Percentiles rank a stretch among this genome's conserved stretches.
Conservation (phyloP, 2,888 invertebrate genomes). For the Lottia gigantea region DNA sequence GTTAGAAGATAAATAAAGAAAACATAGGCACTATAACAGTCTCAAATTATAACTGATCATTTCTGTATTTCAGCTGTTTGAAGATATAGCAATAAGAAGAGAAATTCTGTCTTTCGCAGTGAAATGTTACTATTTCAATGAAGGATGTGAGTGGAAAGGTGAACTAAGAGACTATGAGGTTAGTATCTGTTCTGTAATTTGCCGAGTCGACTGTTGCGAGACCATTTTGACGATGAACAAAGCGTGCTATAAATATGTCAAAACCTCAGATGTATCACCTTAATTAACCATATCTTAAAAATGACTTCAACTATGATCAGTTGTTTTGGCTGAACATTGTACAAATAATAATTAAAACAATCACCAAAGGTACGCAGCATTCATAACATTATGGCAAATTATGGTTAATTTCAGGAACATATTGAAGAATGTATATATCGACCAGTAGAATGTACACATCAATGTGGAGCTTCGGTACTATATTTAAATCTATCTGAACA, state of each 20-base stretch:
- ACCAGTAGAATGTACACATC: slow-evolving; percentile 32
- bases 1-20: too few relatives aligned
- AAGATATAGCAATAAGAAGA: slow-evolving; percentile 53
- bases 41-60: not conserved
- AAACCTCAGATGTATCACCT: too few relatives aligned
- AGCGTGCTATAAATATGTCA: too few relatives aligned
- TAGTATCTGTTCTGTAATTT: slow-evolving; percentile 6
- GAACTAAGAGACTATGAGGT: slow-evolving; percentile 53
- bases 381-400: not conserved
- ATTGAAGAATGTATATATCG: slow-evolving; percentile 28
- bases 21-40: too few relatives aligned
- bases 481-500: slow-evolving; percentile 34
- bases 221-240: too few relatives aligned
- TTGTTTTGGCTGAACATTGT: too few relatives aligned
- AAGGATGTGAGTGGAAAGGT: slow-evolving; percentile 52
- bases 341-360: too few relatives aligned
- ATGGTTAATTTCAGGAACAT: slow-evolving; percentile 34
- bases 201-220: too few relatives aligned
- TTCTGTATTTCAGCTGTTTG: slow-evolving; percentile 44
- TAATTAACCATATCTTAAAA: too few relatives aligned
- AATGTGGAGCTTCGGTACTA: slow-evolving; percentile 33
- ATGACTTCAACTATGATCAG: too few relatives aligned
- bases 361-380: too few relatives aligned
- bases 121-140: slow-evolving; percentile 40
- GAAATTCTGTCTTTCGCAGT: slow-evolving; percentile 53